Conservation (phyloP, 2,113 vertebrate species). For the Ammodytes marinus region DNA sequence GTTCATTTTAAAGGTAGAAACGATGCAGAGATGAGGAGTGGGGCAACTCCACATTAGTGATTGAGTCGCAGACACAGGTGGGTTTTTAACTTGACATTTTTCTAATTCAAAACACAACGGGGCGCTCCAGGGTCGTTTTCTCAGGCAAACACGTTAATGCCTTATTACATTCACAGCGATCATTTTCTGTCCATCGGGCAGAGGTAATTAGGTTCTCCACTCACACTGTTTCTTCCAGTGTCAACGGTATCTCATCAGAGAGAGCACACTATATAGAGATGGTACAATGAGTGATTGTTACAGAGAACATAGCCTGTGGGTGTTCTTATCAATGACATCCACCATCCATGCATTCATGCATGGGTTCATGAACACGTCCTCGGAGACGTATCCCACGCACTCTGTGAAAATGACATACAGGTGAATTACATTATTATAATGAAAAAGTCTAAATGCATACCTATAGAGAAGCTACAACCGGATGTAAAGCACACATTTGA, state of each 20-base stretch:
- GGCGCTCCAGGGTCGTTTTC: slow-evolving; percentile 60
- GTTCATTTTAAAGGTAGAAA: slow-evolving; percentile 18
- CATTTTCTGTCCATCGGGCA: slow-evolving; percentile 71
- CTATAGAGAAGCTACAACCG: neutral
- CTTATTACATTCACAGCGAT: slow-evolving; percentile 76
- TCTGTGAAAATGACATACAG: slow-evolving; percentile 29
- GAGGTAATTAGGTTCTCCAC: slow-evolving; percentile 76
- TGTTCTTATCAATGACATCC: slow-evolving; percentile 56
- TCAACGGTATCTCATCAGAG: slow-evolving; percentile 64
- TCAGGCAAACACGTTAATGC: slow-evolving; percentile 63
- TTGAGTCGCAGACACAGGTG: slow-evolving; percentile 69
- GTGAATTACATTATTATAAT: slow-evolving; percentile 10
- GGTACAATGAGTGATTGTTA: slow-evolving; percentile 67
- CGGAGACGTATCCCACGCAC: slow-evolving; percentile 14
- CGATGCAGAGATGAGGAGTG: slow-evolving; percentile 12
- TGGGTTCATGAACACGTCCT: slow-evolving; percentile 35
- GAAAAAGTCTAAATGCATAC: neutral
- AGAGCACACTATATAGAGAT: slow-evolving; percentile 25
- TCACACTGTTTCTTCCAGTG: slow-evolving; percentile 54
- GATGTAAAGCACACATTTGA: neutral
- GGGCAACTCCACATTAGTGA: slow-evolving; percentile 46
- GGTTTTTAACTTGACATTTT: slow-evolving; percentile 74
- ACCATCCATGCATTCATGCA: slow-evolving; percentile 48
- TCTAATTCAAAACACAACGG: slow-evolving; percentile 76
- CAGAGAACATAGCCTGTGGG: slow-evolving; percentile 57